Evolutionary conservation across 1,140 invertebrate genomes (phyloP).

Genomic region (Cryptotermes secundus): DNA sequence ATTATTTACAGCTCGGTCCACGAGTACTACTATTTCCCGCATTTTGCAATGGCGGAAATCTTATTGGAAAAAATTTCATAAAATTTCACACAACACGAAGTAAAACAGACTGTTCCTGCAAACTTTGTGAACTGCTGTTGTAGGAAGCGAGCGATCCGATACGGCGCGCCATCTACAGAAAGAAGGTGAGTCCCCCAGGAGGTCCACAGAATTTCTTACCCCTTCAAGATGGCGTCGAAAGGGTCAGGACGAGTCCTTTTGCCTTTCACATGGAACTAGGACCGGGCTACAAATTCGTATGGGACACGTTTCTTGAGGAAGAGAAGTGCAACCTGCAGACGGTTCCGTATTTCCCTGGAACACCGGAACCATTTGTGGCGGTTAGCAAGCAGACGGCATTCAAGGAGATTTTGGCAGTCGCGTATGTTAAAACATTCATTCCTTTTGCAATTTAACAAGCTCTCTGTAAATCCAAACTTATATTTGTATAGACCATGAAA

Average conservation of each 20-base stretch:
- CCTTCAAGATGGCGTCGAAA: constrained; percentile 58
- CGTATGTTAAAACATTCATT: constrained; percentile 15
- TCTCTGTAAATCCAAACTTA: too few species aligned
- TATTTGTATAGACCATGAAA: too few species aligned
- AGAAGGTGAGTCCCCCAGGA: constrained; percentile 59
- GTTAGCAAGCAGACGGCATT: constrained; percentile 60
- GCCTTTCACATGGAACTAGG: constrained; percentile 55
- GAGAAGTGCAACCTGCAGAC: constrained; percentile 65
- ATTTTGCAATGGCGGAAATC: too few species aligned
- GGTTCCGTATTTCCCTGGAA: constrained; percentile 12
- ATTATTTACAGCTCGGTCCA: too few species aligned
- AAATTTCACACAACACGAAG: too few species aligned
- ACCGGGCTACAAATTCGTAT: constrained; percentile 56
- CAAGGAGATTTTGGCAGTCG: constrained; percentile 59
- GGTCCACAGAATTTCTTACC: constrained; percentile 51
- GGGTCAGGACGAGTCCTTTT: constrained; percentile 57
- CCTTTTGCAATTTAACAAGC: too few species aligned
- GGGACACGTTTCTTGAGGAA: constrained; percentile 62
- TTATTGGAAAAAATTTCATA: too few species aligned
- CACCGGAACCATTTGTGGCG: background rate
- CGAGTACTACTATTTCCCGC: too few species aligned
- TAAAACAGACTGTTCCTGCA: too few species aligned
- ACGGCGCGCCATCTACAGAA: constrained; percentile 57
- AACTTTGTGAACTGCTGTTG: constrained; percentile 35
- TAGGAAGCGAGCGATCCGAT: constrained; percentile 60